These are phyloP conservation scores for Eleginops maclovinus DNA, from an alignment of 2,113 vertebrate genomes.

Conservation along the genomic window DNA sequence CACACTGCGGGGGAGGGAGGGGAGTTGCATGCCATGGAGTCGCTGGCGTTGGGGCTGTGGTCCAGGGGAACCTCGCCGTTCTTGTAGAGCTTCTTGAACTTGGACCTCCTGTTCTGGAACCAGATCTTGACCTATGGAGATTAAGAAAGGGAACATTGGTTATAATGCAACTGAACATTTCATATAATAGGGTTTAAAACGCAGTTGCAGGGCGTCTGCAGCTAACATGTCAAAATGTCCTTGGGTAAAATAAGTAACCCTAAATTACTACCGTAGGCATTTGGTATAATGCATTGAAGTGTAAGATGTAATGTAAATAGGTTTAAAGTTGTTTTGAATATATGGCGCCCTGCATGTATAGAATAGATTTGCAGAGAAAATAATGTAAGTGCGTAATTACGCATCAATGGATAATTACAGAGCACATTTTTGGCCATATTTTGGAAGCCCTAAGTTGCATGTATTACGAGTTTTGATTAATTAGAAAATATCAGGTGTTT, in stretches of 20 bases:
- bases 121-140: conserved; percentile 95
- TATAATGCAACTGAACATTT: background rate
- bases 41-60: conserved; percentile 97
- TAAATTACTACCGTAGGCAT: no score
- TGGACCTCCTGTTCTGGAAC: conserved; percentile 98
- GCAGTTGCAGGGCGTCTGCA: no score
- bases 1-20: conserved; percentile 93
- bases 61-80: conserved; percentile 96
- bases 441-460: background rate
- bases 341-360: background rate
- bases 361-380: no score
- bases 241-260: no score
- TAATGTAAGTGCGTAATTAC: conserved; percentile 66
- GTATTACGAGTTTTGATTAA: background rate
- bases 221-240: no score
- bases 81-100: conserved; percentile 99
- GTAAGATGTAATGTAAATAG: no score
- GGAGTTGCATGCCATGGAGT: conserved; percentile 98
- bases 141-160: background rate
- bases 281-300: no score
- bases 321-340: no score
- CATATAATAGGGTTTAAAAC: background rate
- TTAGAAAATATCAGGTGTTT: background rate
- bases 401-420: conserved; percentile 8
- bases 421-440: background rate